Percentiles rank a stretch among this genome's conserved stretches.
Evolutionary conservation across 2,113 vertebrate species (phyloP).

Genomic region (Andinoacara biseriatus): DNA sequence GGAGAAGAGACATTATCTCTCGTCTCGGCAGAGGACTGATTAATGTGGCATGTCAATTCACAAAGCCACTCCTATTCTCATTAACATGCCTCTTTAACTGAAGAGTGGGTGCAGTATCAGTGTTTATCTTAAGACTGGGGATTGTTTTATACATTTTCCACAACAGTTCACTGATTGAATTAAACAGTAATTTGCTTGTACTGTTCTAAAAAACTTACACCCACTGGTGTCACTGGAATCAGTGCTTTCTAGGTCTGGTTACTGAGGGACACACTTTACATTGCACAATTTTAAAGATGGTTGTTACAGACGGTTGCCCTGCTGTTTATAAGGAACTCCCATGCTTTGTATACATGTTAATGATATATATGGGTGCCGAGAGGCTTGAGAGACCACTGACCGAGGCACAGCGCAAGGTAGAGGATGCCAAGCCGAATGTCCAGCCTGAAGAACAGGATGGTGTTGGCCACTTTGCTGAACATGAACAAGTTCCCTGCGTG

Average conservation of each 20-base stretch:
- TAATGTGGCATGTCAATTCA: background rate
- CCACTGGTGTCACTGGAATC: background rate
- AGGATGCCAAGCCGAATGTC: slow-evolving; percentile 93
- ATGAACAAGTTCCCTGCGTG: slow-evolving; percentile 94
- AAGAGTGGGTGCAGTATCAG: no score
- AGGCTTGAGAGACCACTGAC: slow-evolving; percentile 76
- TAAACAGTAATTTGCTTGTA: background rate
- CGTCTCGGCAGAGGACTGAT: background rate
- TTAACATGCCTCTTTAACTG: background rate
- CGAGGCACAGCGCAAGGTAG: slow-evolving; percentile 89
- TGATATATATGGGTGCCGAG: fast-evolving
- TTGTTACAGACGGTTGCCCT: background rate
- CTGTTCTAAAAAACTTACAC: background rate
- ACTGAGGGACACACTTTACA: background rate
- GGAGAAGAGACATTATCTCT: no score
- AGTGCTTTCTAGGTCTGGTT: no score
- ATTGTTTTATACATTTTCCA: background rate
- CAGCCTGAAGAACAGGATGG: slow-evolving; percentile 94
- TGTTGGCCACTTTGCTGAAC: slow-evolving; percentile 96
- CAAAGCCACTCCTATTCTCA: background rate
- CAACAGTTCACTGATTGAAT: background rate
- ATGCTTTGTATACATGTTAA: background rate
- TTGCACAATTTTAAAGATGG: background rate
- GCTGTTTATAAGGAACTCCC: background rate
- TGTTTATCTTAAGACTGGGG: no score